Evolutionary conservation across 2,797 vertebrate species (phyloP).

Genomic region (Gallinago solitaria): DNA sequence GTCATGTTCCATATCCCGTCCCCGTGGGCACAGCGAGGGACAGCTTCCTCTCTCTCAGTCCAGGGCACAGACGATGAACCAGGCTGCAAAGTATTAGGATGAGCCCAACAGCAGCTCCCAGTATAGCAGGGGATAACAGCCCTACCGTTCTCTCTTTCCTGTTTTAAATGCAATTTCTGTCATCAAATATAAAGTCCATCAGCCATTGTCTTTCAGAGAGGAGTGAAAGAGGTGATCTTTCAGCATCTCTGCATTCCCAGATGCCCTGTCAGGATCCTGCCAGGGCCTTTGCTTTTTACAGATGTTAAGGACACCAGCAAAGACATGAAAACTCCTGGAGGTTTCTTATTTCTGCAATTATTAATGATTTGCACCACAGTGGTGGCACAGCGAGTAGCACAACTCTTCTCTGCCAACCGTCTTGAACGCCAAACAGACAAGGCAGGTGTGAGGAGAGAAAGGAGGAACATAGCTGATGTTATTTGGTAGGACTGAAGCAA

Average conservation of each 20-base stretch:
- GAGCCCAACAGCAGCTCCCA: neutral
- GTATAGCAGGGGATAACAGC: neutral
- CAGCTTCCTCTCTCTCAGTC: neutral
- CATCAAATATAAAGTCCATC: neutral
- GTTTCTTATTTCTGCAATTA: neutral
- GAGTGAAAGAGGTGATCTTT: neutral
- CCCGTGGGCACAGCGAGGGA: accelerated
- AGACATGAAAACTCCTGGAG: neutral
- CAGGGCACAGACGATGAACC: accelerated
- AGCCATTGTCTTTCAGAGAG: neutral
- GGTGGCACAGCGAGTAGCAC: neutral
- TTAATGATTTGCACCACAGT: neutral
- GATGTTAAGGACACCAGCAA: neutral
- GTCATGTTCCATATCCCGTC: neutral
- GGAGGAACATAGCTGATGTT: neutral
- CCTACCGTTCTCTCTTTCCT: neutral
- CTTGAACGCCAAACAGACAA: accelerated
- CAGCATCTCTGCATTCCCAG: neutral
- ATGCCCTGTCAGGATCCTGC: neutral
- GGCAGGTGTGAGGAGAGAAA: neutral
- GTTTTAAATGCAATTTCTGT: neutral
- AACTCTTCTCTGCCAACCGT: neutral
- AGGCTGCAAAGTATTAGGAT: neutral
- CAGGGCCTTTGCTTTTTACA: neutral
- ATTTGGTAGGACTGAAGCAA: neutral